Evolutionary conservation across 2,797 vertebrate genomes (phyloP), one percentile per base, ranked within the genome.

Genomic region (Poeciliopsis gracilis): DNA sequence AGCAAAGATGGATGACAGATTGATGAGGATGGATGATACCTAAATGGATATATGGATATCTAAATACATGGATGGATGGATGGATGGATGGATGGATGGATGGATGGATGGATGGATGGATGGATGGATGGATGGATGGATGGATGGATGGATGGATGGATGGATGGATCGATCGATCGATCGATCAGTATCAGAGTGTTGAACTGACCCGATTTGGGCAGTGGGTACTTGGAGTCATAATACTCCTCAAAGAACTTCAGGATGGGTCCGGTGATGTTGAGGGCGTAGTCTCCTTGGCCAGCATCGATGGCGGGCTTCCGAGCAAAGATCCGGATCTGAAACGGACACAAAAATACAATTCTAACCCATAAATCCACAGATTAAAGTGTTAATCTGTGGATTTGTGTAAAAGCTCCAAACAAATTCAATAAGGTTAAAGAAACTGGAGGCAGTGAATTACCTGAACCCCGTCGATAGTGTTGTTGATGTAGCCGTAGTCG

Each of bases 271-370:
- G 97, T 99, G 78, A 90, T 93, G 0, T 0, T 84, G 0, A 97
- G 94, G 0, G 98, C 97, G 0, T 99, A 99, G 0, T 0, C 0
- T 2, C 96, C 97, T 15, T 99, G 97, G 0, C 53, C 81, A 0
- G 90, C 90, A 0, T 0, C 0, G 0, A 97, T 97, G 18, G 97
- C 97, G 0, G 88, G 30, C 10, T 86, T 94, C 16, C 97, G 96
- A 18, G 97, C 98, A 90, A 95, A 99, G 91, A 99, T 98, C 18
- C 96, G 92, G 69, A 98, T 96, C 98, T 99, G 53, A 90, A 66
- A 80, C 2, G 30, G 47, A 82, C 1, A 63, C 16, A 28, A 78
- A 57, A 6, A 79, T 2, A 78, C n/a, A 84, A 49, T 6, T 69
- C 1, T 73, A 15, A 75, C 23, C 70, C 51, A 9, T 36, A 13